phyloP scores from a whole-genome alignment of 1,140 invertebrate species.

The Heliconius eleuchia region DNA sequence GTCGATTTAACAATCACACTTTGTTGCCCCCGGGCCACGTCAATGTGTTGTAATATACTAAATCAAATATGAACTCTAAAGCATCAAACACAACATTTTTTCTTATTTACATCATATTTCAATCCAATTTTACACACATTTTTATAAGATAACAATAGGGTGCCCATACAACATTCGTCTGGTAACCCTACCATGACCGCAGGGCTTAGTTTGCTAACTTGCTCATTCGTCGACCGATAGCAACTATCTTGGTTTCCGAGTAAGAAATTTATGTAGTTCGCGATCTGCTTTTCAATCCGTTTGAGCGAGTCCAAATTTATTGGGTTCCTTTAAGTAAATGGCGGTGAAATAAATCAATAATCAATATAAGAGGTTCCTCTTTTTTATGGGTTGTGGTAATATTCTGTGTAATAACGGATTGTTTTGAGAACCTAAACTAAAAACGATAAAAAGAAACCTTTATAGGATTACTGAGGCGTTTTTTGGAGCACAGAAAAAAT shows the following conservation, averaged over 20 bases:
- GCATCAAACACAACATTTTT: too few relatives aligned
- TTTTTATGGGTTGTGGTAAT: neutral
- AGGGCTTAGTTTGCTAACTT: conserved; percentile 29
- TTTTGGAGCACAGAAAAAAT: too few relatives aligned
- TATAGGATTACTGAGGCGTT: too few relatives aligned
- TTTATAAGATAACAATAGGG: neutral
- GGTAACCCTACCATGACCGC: conserved; percentile 25
- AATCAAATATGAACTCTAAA: too few relatives aligned
- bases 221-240: conserved; percentile 32
- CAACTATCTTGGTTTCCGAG: conserved; percentile 30
- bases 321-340: conserved; percentile 14
- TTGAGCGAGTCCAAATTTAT: conserved; percentile 19
- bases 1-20: too few relatives aligned
- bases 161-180: neutral
- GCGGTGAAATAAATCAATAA: neutral
- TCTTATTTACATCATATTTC: too few relatives aligned
- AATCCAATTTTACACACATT: neutral
- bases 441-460: too few relatives aligned
- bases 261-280: conserved; percentile 33
- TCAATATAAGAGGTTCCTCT: neutral
- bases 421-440: too few relatives aligned
- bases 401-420: too few relatives aligned
- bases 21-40: too few relatives aligned
- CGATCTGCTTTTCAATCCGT: conserved; percentile 32
- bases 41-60: too few relatives aligned